Percentiles rank a stretch among this genome's conserved stretches.
Conservation (phyloP, 1,140 invertebrate genomes). For the Polyergus mexicanus region DNA sequence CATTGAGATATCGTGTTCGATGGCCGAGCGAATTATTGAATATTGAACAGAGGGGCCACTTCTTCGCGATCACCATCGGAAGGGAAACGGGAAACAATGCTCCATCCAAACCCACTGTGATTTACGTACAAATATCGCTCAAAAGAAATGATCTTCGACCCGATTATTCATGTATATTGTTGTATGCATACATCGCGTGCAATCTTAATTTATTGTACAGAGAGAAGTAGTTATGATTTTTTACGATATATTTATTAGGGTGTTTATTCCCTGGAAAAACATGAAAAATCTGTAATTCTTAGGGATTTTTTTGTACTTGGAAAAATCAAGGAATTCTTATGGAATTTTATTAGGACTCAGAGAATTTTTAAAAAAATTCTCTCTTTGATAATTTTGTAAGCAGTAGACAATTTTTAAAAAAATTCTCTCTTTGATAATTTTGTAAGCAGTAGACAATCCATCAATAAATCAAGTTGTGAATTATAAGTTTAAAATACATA, state of each 20-base stretch:
- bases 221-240: neutral
- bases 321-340: too few species aligned
- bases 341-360: too few species aligned
- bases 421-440: too few species aligned
- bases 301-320: too few species aligned
- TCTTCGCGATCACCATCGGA: constrained; percentile 61
- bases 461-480: too few species aligned
- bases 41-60: constrained; percentile 76
- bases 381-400: too few species aligned
- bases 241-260: neutral
- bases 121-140: constrained; percentile 52
- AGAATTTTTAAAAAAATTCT: too few species aligned
- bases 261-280: too few species aligned
- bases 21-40: constrained; percentile 78
- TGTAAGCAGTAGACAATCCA: too few species aligned
- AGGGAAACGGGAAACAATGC: constrained; percentile 72
- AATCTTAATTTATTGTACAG: neutral
- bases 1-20: constrained; percentile 34
- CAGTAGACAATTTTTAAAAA: too few species aligned
- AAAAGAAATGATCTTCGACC: constrained; percentile 35
- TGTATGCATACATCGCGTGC: neutral
- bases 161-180: neutral
- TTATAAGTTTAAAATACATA: too few species aligned
- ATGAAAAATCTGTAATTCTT: too few species aligned
- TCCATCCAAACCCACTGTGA: constrained; percentile 31